Base-by-base conservation (phyloP, 2,888 invertebrate genomes). In the Drosophila monieri region DNA sequence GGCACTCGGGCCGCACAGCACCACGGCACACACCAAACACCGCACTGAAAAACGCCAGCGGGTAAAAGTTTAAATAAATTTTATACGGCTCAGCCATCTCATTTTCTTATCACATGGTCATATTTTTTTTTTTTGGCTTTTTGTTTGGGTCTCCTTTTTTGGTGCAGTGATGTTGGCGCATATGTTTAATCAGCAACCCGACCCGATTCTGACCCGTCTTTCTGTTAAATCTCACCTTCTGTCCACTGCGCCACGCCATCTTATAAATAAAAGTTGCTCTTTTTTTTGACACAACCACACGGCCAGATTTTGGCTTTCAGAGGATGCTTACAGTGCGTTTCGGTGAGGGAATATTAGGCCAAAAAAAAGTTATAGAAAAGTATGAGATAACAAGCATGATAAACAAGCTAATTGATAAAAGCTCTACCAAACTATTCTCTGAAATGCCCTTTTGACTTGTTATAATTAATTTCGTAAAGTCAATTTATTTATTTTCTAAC, bases 121-220 rank as follows among this genome's bases (percentile, higher is more conserved):
- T 43, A 3, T 23, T 15, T 30, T 51, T 14, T 32, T 53, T 58
- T 53, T 15, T 21, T 30, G 23, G 35, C 41, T 46, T 49, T 48
- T 53, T 60, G 53, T 30, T 43, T n/a, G 58, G 60, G 62, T 27
- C 41, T 48, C 41, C 46, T 27, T 46, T 43, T 43, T 43, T 43
- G 12, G 18, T 6, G 6, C 47, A 2, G 27, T 15, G 30, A 55
- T 66, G 76, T 30, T 72, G 67, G 58, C 67, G 79, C 79, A 86
- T 86, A 80, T 83, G 86, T 80, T 77, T 86, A 79, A 79, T 81
- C 79, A 86, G 86, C 75, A 86, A 73, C 48, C 61, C 74, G 59
- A 65, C 54, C 49, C 41, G 52, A 37, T 46, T 39, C 58, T 84
- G 84, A 65, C 80, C 85, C 56, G 62, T 52, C 62, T 30, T 64